phyloP scores from a whole-genome alignment of 2,888 invertebrate species.

The Pollenia labialis region DNA sequence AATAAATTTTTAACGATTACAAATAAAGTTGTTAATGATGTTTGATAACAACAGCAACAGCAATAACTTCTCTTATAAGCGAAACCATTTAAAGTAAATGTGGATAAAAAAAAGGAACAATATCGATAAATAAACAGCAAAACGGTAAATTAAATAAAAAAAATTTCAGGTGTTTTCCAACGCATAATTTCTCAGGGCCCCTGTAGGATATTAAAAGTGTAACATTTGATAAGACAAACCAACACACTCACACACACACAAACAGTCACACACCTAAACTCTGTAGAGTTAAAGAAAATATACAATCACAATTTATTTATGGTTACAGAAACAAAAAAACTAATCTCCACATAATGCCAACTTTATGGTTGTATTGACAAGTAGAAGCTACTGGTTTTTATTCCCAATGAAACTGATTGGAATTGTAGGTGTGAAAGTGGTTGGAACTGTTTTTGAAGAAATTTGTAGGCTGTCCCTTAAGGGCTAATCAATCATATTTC shows the following conservation, averaged over 20 bases:
- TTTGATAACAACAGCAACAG: conserved; percentile 48
- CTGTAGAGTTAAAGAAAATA: conserved; percentile 24
- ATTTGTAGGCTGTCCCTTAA: conserved; percentile 55
- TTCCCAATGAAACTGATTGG: conserved; percentile 10
- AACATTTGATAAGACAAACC: conserved; percentile 60
- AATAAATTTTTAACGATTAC: conserved; percentile 79
- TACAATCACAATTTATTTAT: conserved; percentile 63
- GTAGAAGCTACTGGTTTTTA: conserved; percentile 70
- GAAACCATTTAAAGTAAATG: conserved; percentile 21
- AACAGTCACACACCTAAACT: conserved; percentile 7
- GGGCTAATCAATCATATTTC: conserved; percentile 67
- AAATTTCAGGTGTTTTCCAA: conserved; percentile 58
- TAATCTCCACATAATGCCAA: conserved; percentile 73
- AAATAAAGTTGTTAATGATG: conserved; percentile 54
- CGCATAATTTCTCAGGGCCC: conserved; percentile 59
- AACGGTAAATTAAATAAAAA: conserved; percentile 7
- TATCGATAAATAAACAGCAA: not conserved
- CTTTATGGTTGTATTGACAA: conserved; percentile 70
- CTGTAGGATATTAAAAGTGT: conserved; percentile 58
- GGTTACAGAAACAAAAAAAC: conserved; percentile 28
- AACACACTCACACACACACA: conserved; percentile 40
- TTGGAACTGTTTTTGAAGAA: not conserved
- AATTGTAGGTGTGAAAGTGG: conserved; percentile 8
- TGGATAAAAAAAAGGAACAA: conserved; percentile 6
- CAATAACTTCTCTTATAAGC: conserved; percentile 17